phyloP scores from a whole-genome alignment of 2,888 invertebrate genomes.

The Ferrisia virgata region DNA sequence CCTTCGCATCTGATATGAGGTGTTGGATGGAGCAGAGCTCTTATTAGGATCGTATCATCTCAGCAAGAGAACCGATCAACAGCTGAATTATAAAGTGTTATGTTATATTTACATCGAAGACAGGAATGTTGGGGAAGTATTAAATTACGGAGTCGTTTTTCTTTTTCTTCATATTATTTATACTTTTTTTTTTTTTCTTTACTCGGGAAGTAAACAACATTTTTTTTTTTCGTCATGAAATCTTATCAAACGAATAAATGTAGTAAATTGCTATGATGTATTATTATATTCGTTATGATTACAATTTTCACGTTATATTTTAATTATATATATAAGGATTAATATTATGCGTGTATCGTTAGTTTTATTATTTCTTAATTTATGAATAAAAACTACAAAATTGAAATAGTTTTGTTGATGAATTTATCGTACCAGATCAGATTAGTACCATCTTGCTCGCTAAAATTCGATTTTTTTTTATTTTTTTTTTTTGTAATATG shows the following conservation, averaged over 20 bases:
- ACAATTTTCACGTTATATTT: conserved; percentile 26
- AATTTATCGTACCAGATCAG: neutral
- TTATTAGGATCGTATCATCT: neutral
- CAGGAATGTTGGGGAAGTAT: neutral
- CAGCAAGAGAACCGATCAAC: conserved; percentile 1
- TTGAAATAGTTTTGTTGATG: neutral
- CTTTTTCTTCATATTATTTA: neutral
- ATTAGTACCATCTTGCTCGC: no score
- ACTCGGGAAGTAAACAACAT: neutral
- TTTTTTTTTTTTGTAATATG: no score
- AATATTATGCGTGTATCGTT: conserved; percentile 29
- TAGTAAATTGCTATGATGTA: conserved; percentile 30
- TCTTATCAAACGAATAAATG: conserved; percentile 30
- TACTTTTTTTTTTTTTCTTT: neutral
- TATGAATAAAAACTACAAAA: neutral
- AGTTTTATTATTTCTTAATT: conserved; percentile 6
- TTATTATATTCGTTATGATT: conserved; percentile 31
- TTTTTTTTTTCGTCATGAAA: neutral
- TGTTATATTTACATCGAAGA: neutral
- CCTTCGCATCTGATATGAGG: neutral
- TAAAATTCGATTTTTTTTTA: no score
- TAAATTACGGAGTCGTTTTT: conserved; percentile 6
- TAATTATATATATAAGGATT: conserved; percentile 16
- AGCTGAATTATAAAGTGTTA: no score
- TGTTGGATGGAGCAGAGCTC: neutral